Conservation (phyloP, 2,888 invertebrate genomes). For the Drosophila barbarae region DNA sequence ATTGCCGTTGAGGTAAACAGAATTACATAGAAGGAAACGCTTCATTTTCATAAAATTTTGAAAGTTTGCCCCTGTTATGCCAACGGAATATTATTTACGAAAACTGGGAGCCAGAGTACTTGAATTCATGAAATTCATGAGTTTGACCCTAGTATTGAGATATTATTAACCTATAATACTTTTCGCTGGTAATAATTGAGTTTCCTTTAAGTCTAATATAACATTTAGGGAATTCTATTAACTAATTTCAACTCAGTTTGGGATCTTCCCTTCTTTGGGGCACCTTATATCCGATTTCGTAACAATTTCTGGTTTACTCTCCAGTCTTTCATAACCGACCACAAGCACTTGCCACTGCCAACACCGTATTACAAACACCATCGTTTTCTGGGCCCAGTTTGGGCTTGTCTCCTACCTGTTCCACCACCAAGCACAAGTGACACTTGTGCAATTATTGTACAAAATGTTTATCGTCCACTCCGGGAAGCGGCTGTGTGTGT, state of each 20-base stretch:
- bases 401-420: slow-evolving; percentile 29
- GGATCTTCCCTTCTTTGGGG: not conserved
- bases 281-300: slow-evolving; percentile 20
- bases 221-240: not conserved
- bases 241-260: not conserved
- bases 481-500: slow-evolving; percentile 11
- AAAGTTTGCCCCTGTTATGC: slow-evolving; percentile 13
- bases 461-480: slow-evolving; percentile 43
- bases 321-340: slow-evolving; percentile 35
- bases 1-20: slow-evolving; percentile 53
- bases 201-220: not conserved
- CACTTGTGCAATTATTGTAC: slow-evolving; percentile 67
- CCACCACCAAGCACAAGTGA: slow-evolving; percentile 44
- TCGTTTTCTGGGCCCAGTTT: slow-evolving; percentile 44
- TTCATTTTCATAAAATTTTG: slow-evolving; percentile 35
- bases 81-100: slow-evolving; percentile 20
- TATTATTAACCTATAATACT: not conserved
- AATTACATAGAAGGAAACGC: slow-evolving; percentile 43
- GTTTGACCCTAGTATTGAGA: not conserved
- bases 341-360: slow-evolving; percentile 32
- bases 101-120: slow-evolving; percentile 13
- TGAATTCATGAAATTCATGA: not conserved
- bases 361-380: slow-evolving; percentile 4
- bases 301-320: slow-evolving; percentile 23
- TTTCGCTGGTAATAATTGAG: not conserved